These are phyloP conservation scores for Scotopteryx bipunctaria DNA, from an alignment of 2,888 invertebrate species.

Conservation along the genomic window DNA sequence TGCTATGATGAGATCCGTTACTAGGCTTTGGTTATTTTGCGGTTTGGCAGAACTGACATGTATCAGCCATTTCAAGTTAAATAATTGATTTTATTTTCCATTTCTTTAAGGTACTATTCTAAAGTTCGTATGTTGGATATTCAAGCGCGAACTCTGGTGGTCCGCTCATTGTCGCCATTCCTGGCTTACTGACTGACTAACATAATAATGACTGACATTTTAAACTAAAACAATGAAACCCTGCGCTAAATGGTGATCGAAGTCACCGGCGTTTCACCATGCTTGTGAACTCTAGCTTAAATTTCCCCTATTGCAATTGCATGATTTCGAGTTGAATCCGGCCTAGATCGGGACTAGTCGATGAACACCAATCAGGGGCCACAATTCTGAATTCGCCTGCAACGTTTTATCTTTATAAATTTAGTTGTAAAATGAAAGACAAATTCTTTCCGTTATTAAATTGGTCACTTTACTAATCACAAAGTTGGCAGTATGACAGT, in stretches of 20 bases:
- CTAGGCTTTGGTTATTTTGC: slow-evolving; percentile 8
- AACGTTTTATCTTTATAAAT: slow-evolving; percentile 13
- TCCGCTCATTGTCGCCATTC: too few species aligned
- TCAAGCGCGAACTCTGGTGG: too few species aligned
- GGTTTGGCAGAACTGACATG: slow-evolving; percentile 10
- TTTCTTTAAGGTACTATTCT: too few species aligned
- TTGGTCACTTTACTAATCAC: slow-evolving; percentile 26
- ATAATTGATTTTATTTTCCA: too few species aligned
- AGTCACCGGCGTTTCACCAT: not conserved
- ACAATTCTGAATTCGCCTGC: slow-evolving; percentile 6
- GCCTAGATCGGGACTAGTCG: slow-evolving; percentile 9
- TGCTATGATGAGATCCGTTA: slow-evolving; percentile 18
- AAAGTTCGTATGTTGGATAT: too few species aligned
- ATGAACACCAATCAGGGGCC: slow-evolving; percentile 13
- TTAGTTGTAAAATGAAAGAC: slow-evolving; percentile 21
- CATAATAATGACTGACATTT: too few species aligned
- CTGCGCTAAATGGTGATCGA: too few species aligned
- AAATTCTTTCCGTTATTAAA: slow-evolving; percentile 24
- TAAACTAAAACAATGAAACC: too few species aligned
- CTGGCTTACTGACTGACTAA: too few species aligned
- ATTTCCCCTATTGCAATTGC: slow-evolving; percentile 17
- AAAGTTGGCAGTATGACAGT: slow-evolving; percentile 29
- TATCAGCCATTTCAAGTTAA: slow-evolving; percentile 1
- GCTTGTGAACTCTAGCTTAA: not conserved
- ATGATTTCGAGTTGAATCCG: slow-evolving; percentile 11